Evolutionary conservation across 2,113 vertebrate species (phyloP).

Genomic region (Dromaius novaehollandiae): DNA sequence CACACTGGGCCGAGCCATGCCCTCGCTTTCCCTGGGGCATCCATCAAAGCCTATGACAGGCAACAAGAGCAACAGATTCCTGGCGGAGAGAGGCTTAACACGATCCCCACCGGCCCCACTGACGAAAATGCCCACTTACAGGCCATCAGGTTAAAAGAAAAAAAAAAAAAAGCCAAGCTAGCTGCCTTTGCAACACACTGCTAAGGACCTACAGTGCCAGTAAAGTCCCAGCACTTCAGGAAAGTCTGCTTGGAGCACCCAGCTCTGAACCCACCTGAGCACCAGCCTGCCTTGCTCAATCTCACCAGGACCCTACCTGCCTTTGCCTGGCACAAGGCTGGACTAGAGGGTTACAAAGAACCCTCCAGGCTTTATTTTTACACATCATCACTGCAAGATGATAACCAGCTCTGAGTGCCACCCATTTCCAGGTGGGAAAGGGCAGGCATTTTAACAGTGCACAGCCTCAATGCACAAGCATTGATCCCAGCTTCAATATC

Average conservation of each 20-base stretch:
- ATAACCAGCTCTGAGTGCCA: background rate
- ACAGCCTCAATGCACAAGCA: background rate
- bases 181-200: rapidly evolving
- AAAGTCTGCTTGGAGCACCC: background rate
- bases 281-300: background rate
- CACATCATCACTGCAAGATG: rapidly evolving
- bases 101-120: background rate
- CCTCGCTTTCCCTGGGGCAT: background rate
- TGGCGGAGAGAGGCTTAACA: background rate
- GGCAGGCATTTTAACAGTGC: background rate
- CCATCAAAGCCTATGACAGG: background rate
- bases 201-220: background rate
- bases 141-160: background rate
- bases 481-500: background rate
- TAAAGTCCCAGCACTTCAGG: background rate
- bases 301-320: background rate
- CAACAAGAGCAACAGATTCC: background rate
- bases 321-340: rapidly evolving
- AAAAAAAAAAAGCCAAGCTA: background rate
- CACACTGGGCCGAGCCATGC: background rate
- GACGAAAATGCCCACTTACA: background rate
- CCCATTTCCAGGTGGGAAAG: background rate
- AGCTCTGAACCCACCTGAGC: background rate
- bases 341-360: background rate
- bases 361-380: background rate